Base-by-base conservation (phyloP, 2,113 vertebrate species). In the Istiophorus platypterus region DNA sequence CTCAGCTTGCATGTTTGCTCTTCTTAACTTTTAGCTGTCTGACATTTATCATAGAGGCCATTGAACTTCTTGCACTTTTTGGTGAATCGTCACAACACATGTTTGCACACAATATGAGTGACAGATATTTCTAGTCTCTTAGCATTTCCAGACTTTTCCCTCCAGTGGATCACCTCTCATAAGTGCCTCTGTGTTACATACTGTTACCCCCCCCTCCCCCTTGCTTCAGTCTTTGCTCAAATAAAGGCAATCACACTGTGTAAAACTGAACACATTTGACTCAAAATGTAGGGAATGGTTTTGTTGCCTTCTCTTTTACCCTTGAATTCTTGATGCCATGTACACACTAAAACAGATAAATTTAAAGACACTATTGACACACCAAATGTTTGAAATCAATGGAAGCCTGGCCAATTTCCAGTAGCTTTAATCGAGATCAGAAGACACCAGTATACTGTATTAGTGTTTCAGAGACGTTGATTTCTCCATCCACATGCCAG, bases 121-220 rank as follows among this genome's bases (percentile, higher is more conserved):
- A 86, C 82, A 81, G 74, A 49, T 22, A 68, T 76, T 52, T 34
- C n/a, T 18, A 34, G 68, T 71, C 51, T 84, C 83, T 37, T 87
- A 91, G 86, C 65, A 76, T 77, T 88, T 41, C 80, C 85, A 88
- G 86, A 82, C 66, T 7, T 78, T 72, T 4, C 41, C 69, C 63
- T 13, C 37, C 22, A 5, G 57, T 65, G 63, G 57, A 68, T 73
- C 73, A 49, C 54, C 37, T 61, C 49, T 72, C 58, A 45, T 56
- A 24, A 34, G 26, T 54, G 42, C 70, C 72, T 76, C 79, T 37
- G n/a, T 72, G 70, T 70, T 70, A 72, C 27, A 73, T 42, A 62
- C 39, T n/a, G n/a, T 52, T 56, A 68, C 56, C 73, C 51, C 37
- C 66, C 64, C n/a, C n/a, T n/a, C n/a, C n/a, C n/a, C n/a, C n/a